phyloP scores from a whole-genome alignment of 1,140 invertebrate genomes.

The Anoplolepis gracilipes region DNA sequence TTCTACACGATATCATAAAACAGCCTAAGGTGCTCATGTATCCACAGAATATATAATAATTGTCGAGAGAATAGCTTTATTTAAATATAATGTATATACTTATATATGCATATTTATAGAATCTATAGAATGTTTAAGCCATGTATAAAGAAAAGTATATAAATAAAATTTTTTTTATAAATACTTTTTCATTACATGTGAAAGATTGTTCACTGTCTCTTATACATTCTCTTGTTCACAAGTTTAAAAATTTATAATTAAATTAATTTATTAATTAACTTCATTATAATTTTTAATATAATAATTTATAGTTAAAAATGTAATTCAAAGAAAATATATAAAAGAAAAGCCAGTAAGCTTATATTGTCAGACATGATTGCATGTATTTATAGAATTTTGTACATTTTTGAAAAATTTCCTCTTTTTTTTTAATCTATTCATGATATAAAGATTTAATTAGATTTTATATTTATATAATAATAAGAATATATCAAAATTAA shows the following conservation, averaged over 20 bases:
- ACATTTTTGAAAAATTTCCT: too few species aligned
- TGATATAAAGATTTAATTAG: background rate
- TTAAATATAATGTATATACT: constrained; percentile 58
- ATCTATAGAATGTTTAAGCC: constrained; percentile 46
- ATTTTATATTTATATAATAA: too few species aligned
- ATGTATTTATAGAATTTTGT: too few species aligned
- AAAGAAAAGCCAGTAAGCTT: too few species aligned
- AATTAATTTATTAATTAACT: too few species aligned
- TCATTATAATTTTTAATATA: too few species aligned
- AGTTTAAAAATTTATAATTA: background rate
- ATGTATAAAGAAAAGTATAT: constrained; percentile 50
- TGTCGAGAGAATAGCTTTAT: constrained; percentile 50
- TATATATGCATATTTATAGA: constrained; percentile 59
- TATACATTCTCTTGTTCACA: background rate
- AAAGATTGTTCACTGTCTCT: background rate
- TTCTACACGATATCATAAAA: constrained; percentile 20
- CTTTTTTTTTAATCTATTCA: too few species aligned
- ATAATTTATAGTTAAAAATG: background rate
- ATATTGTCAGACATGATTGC: background rate
- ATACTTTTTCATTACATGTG: background rate
- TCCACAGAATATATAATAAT: constrained; percentile 36
- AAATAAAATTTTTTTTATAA: constrained; percentile 58
- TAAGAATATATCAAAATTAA: too few species aligned
- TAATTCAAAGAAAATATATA: background rate
- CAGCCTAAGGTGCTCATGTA: constrained; percentile 23